These are phyloP conservation scores for Telmatherina bonti DNA, from an alignment of 2,797 vertebrate genomes.

Conservation along the genomic window DNA sequence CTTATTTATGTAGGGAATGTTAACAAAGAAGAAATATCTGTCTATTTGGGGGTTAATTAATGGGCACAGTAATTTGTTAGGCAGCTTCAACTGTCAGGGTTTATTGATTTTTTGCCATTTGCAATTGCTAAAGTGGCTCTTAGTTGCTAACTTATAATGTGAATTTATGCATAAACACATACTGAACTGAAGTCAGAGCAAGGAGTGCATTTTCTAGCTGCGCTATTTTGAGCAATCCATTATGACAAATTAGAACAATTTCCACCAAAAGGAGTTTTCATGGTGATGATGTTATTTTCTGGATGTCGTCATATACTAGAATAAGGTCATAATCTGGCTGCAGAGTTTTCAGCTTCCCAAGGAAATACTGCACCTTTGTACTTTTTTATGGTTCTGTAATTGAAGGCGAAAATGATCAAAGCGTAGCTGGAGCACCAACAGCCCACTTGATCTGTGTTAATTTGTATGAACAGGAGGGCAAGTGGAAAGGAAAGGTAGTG, in stretches of 20 bases:
- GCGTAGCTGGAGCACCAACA: conserved; percentile 50
- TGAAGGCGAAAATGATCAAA: conserved; percentile 47
- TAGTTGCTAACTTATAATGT: conserved; percentile 28
- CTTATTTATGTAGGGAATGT: background rate
- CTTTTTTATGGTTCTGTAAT: conserved; percentile 42
- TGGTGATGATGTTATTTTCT: conserved; percentile 3
- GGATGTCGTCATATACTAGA: conserved; percentile 16
- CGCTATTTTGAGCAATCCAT: conserved; percentile 28
- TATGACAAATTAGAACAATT: conserved; percentile 31
- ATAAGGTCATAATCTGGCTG: conserved; percentile 32
- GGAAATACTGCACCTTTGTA: conserved; percentile 32
- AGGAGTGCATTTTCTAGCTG: conserved; percentile 28
- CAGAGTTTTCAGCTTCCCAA: conserved; percentile 27
- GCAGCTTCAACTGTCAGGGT: conserved; percentile 11
- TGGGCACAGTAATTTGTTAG: conserved; percentile 29
- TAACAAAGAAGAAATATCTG: background rate
- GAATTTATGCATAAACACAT: conserved; percentile 46
- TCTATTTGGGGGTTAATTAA: background rate
- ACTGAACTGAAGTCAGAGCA: conserved; percentile 22
- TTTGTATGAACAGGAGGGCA: conserved; percentile 58
- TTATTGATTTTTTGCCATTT: conserved; percentile 23
- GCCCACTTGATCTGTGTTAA: conserved; percentile 68
- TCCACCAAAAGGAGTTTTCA: conserved; percentile 15
- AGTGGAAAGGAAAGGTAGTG: conserved; percentile 39
- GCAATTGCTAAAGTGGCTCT: conserved; percentile 17